Percentiles rank a stretch among this genome's conserved stretches.
phyloP scores from a whole-genome alignment of 2,797 vertebrate species.

The Anableps anableps region DNA sequence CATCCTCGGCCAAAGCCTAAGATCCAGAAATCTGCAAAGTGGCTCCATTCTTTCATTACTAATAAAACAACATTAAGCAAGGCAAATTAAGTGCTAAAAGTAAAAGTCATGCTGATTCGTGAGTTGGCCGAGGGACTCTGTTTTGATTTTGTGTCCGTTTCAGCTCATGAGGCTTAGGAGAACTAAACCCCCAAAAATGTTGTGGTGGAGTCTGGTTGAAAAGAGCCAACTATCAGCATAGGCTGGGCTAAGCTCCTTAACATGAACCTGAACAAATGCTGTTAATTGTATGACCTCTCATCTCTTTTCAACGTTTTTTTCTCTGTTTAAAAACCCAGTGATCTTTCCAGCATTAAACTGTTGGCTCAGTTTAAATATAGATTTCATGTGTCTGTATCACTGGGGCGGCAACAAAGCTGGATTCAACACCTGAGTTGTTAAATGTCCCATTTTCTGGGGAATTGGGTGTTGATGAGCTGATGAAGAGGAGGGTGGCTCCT shows the following conservation, averaged over 20 bases:
- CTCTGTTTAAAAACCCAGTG: conserved; percentile 51
- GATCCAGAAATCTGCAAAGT: conserved; percentile 73
- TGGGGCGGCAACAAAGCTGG: conserved; percentile 54
- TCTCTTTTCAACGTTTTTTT: conserved; percentile 55
- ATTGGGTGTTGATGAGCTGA: conserved; percentile 84
- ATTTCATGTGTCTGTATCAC: conserved; percentile 38
- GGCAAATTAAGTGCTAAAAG: conserved; percentile 78
- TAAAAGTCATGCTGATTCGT: conserved; percentile 77
- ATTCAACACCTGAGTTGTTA: conserved; percentile 66
- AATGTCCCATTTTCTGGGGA: conserved; percentile 78
- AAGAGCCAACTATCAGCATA: conserved; percentile 69
- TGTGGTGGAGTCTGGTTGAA: conserved; percentile 72
- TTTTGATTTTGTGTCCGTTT: conserved; percentile 79
- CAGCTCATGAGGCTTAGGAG: conserved; percentile 74
- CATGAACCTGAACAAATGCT: conserved; percentile 57
- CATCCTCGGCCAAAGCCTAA: conserved; percentile 61
- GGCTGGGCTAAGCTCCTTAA: conserved; percentile 58
- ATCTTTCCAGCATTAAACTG: conserved; percentile 47
- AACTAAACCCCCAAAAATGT: conserved; percentile 79
- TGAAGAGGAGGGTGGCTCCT: conserved; percentile 78
- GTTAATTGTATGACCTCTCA: conserved; percentile 55
- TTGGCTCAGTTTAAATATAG: conserved; percentile 47
- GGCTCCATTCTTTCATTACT: conserved; percentile 77
- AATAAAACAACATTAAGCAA: conserved; percentile 78
- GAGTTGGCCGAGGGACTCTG: conserved; percentile 66